Evolutionary conservation across 1,140 invertebrate species (phyloP), one percentile per base, ranked within the genome.

Genomic region (Drosophila oshimai): DNA sequence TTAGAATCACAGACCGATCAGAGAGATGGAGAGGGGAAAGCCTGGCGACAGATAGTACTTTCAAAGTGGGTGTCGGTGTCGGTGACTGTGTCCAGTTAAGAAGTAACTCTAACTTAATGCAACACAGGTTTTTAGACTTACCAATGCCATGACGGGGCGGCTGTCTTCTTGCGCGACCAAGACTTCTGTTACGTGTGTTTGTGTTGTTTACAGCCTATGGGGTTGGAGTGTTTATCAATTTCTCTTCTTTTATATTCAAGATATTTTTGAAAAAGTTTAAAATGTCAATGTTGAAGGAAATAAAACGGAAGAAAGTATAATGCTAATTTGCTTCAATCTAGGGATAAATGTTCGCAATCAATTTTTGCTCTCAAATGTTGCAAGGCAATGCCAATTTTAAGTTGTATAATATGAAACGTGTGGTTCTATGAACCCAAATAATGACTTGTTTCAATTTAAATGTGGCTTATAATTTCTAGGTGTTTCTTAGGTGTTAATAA

Each of bases 101-200:
- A 12, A 22, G 13, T 10, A 60, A 61, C 29, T 36, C 29, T 36
- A 46, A 69, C 24, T 37, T 55, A 39, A 69, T 28, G 36, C 12
- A 62, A 41, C 28, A 44, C 41, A 26, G 53, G 46, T 10, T 55
- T 17, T 57, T 58, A 31, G 62, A 91, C 90, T 90, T 91, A 91
- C 90, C 90, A 74, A 91, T 91, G 72, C 90, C 90, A 91, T 91
- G 90, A 90, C 90, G 90, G 90, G 90, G 90, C 90, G 90, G 90
- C 90, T 91, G 90, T 81, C 90, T 91, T 89, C 90, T 91, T 74
- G 89, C 75, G 74, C 90, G 90, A 89, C 90, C 90, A 90, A 91
- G 90, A 90, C 90, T 91, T 91, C 90, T 89, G 76, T 91, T 91
- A 57, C 90, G 86, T 91, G 90, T 91, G 57, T 91, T 91, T 89